These are phyloP conservation scores for Protobothrops flavoviridis DNA, from an alignment of 2,113 vertebrate genomes.

Conservation along the genomic window DNA sequence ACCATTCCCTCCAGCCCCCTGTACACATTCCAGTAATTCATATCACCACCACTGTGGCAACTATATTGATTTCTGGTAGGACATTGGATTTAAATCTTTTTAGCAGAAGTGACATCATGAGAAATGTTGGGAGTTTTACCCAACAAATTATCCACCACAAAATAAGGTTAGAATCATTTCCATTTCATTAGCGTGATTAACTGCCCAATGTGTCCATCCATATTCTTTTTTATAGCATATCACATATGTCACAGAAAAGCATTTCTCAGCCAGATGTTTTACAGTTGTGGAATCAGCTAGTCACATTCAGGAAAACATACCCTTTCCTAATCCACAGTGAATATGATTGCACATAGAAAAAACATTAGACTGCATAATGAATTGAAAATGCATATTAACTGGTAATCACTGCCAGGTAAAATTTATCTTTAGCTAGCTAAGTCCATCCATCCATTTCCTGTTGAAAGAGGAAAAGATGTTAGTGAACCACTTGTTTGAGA, in stretches of 20 bases:
- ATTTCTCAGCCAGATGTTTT: slow-evolving; percentile 10
- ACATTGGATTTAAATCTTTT: slow-evolving; percentile 16
- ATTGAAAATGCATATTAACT: slow-evolving; percentile 35
- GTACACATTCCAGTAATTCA: slow-evolving; percentile 21
- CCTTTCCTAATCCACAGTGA: background rate
- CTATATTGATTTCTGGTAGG: background rate
- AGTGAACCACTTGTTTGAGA: slow-evolving; percentile 34
- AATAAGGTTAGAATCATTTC: background rate
- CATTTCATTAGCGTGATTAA: slow-evolving; percentile 8
- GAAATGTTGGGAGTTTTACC: background rate
- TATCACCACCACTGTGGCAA: slow-evolving; percentile 17
- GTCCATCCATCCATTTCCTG: slow-evolving; percentile 9
- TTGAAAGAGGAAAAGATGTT: slow-evolving; percentile 36
- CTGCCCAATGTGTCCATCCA: background rate
- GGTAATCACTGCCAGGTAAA: slow-evolving; percentile 50
- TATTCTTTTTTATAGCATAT: background rate
- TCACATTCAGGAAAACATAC: slow-evolving; percentile 31
- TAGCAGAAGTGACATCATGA: background rate
- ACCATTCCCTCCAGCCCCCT: background rate
- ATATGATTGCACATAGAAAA: slow-evolving; percentile 43
- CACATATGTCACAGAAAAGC: background rate
- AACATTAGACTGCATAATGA: slow-evolving; percentile 19
- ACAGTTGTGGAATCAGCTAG: slow-evolving; percentile 5
- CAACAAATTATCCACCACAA: background rate
- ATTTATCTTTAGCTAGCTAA: slow-evolving; percentile 4